A percentile compares a stretch with the other conserved stretches of the same genome.
These are phyloP conservation scores for Oncorhynchus kisutch DNA, from an alignment of 2,113 vertebrate species.

Conservation along the genomic window DNA sequence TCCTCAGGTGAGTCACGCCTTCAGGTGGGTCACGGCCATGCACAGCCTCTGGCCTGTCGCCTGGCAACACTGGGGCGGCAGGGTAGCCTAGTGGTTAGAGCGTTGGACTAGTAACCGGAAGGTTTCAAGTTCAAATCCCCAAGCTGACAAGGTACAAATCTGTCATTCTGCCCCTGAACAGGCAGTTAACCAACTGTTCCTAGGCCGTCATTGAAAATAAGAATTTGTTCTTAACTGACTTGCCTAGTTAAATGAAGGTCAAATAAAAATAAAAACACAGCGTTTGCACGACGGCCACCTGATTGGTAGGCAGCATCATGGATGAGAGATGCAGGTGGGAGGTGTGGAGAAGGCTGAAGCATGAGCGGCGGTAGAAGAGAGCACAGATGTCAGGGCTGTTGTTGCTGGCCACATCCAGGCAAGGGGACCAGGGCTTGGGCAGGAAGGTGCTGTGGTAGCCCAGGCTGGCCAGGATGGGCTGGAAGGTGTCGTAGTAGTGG, in stretches of 20 bases:
- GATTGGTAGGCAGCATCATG: slow-evolving; percentile 90
- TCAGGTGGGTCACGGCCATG: slow-evolving; percentile 89
- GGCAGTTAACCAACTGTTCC: no score
- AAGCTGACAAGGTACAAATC: no score
- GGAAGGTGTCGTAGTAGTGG: slow-evolving; percentile 95
- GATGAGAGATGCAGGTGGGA: slow-evolving; percentile 83
- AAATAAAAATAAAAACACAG: slow-evolving; percentile 61
- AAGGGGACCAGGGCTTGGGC: slow-evolving; percentile 91
- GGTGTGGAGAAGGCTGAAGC: slow-evolving; percentile 78
- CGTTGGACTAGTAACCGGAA: no score
- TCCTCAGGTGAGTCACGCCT: slow-evolving; percentile 87
- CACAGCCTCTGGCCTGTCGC: slow-evolving; percentile 75
- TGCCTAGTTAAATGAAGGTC: no score
- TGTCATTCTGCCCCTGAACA: no score
- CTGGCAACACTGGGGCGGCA: slow-evolving; percentile 57
- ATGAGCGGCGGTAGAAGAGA: slow-evolving; percentile 84
- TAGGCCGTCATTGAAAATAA: no score
- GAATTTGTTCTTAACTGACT: no score
- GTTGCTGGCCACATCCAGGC: slow-evolving; percentile 87
- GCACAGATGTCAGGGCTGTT: slow-evolving; percentile 94
- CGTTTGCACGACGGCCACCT: slow-evolving; percentile 88
- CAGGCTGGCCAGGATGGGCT: slow-evolving; percentile 83
- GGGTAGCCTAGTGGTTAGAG: no score
- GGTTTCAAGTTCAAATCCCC: no score
- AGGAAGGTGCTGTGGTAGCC: slow-evolving; percentile 90